These are phyloP conservation scores for Rambutsinella grinnellia DNA, from an alignment of 2,888 invertebrate genomes.

Conservation along the genomic window DNA sequence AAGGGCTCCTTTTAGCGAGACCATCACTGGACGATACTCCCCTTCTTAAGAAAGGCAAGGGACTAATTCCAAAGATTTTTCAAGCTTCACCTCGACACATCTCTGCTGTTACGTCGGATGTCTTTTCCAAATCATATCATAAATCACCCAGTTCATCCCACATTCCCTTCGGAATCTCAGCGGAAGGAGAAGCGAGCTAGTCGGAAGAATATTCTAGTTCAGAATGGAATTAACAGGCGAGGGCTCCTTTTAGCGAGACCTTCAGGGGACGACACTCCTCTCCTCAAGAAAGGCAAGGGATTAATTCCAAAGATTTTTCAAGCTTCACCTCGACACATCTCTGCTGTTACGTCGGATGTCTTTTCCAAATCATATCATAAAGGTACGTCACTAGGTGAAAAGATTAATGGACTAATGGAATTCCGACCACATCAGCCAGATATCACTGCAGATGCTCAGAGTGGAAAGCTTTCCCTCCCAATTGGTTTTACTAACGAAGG, in stretches of 20 bases:
- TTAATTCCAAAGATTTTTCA: slow-evolving; percentile 12
- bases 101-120: neutral
- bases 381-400: neutral
- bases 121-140: slow-evolving; percentile 11
- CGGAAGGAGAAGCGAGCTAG: neutral
- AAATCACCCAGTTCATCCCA: too few species aligned
- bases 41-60: neutral
- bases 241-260: neutral
- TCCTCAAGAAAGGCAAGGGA: slow-evolving; percentile 5
- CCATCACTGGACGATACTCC: neutral
- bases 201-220: slow-evolving; percentile 4
- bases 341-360: neutral
- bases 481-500: slow-evolving; percentile 8
- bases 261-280: neutral
- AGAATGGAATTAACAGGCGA: slow-evolving; percentile 9
- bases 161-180: slow-evolving; percentile 11
- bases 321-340: slow-evolving; percentile 11
- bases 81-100: slow-evolving; percentile 16
- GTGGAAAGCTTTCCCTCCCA: slow-evolving; percentile 18
- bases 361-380: slow-evolving; percentile 7
- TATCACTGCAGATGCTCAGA: slow-evolving; percentile 20
- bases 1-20: neutral
- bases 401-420: neutral
- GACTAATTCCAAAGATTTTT: slow-evolving; percentile 13
- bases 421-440: slow-evolving; percentile 40